Evolutionary conservation across 1,140 invertebrate species (phyloP).

Genomic region (Heliconius nattereri): DNA sequence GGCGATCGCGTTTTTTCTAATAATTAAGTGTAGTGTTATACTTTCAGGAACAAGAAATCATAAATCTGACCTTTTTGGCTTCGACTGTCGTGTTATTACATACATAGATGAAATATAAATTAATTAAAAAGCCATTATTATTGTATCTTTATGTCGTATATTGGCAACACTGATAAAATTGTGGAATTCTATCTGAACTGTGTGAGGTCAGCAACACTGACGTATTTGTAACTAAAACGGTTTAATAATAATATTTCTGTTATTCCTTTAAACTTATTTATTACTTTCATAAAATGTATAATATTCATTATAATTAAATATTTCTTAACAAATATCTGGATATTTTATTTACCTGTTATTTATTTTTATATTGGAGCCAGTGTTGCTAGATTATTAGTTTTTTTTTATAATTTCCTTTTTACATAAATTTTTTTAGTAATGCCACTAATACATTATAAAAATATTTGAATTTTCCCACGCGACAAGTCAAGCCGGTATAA

Average conservation of each 20-base stretch:
- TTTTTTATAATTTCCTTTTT: not conserved
- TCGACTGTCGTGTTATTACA: slow-evolving; percentile 44
- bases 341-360: slow-evolving; percentile 2
- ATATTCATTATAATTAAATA: slow-evolving; percentile 18
- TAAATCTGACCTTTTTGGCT: slow-evolving; percentile 60
- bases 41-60: slow-evolving; percentile 73
- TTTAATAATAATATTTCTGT: slow-evolving; percentile 14
- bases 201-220: slow-evolving; percentile 23
- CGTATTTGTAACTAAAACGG: not conserved
- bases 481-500: slow-evolving; percentile 51
- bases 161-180: slow-evolving; percentile 2
- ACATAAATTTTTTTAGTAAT: not conserved
- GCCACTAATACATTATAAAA: slow-evolving; percentile 8
- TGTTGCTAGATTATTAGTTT: slow-evolving; percentile 19
- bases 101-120: slow-evolving; percentile 16
- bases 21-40: slow-evolving; percentile 74
- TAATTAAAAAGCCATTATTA: slow-evolving; percentile 1
- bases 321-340: slow-evolving; percentile 8
- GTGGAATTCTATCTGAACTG: not conserved
- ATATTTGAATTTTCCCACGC: slow-evolving; percentile 32
- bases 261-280: slow-evolving; percentile 25
- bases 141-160: slow-evolving; percentile 12
- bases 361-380: not conserved
- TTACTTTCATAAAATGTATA: slow-evolving; percentile 24
- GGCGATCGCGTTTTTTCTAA: slow-evolving; percentile 73